Evolutionary conservation across 1,140 invertebrate genomes (phyloP).

Genomic region (Homalodisca vitripennis): DNA sequence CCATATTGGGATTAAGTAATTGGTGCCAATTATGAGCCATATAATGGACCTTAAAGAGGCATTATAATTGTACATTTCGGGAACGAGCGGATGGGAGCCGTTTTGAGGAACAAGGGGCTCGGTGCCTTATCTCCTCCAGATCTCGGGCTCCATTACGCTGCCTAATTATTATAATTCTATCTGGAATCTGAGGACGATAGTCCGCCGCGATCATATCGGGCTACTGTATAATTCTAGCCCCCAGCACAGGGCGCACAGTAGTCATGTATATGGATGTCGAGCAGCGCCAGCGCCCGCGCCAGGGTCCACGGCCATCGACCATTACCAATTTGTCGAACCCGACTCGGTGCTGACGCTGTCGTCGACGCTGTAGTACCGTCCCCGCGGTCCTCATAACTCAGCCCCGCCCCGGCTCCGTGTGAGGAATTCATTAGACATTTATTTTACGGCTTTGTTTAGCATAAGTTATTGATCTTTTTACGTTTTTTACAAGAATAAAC

Average conservation of each 20-base stretch:
- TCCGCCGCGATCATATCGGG: constrained; percentile 7
- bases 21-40: constrained; percentile 20
- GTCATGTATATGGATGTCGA: constrained; percentile 19
- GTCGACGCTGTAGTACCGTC: too few species aligned
- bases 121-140: constrained; percentile 1
- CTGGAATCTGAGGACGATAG: constrained; percentile 17
- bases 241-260: constrained; percentile 7
- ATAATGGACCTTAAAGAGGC: constrained; percentile 20
- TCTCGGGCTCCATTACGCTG: constrained; percentile 17
- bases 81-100: background rate
- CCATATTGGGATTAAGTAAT: constrained; percentile 19
- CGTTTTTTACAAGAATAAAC: background rate
- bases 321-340: constrained; percentile 11
- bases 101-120: background rate
- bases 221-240: constrained; percentile 19
- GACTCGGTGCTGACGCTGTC: too few species aligned
- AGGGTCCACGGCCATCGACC: background rate
- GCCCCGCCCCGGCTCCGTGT: background rate
- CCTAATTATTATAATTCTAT: constrained; percentile 25
- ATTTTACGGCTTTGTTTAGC: constrained; percentile 2
- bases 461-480: background rate
- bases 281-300: too few species aligned
- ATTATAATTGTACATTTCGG: constrained; percentile 20
- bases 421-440: constrained; percentile 6
- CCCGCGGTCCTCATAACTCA: too few species aligned